A percentile compares a stretch with the other conserved stretches of the same genome.
Conservation (phyloP, 92 coral and sea anemone genomes). For the Paramuricea clavata region DNA sequence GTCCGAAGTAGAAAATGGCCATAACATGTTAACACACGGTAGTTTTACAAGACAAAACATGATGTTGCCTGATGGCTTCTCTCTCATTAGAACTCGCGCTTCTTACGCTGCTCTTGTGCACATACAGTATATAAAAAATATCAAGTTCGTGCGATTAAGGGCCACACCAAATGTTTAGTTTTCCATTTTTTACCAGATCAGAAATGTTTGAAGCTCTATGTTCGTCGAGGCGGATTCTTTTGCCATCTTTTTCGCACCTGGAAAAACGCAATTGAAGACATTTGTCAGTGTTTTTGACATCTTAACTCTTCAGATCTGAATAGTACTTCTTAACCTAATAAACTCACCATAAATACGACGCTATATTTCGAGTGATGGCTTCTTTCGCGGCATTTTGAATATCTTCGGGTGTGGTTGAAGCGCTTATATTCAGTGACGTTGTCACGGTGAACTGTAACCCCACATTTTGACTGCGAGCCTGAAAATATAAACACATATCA, state of each 20-base stretch:
- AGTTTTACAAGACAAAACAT: not conserved
- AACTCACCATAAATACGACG: slow-evolving; percentile 28
- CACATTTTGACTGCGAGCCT: slow-evolving; percentile 26
- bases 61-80: not conserved
- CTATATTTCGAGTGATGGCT: slow-evolving; percentile 4
- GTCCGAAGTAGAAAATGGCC: too few species aligned
- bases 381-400: slow-evolving; percentile 31
- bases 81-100: not conserved
- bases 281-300: too few species aligned
- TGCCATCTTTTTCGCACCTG: slow-evolving; percentile 46
- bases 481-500: not conserved
- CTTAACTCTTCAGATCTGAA: too few species aligned
- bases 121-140: not conserved
- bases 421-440: slow-evolving; percentile 12
- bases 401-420: slow-evolving; percentile 26
- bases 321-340: too few species aligned
- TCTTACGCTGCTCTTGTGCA: not conserved
- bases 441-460: slow-evolving; percentile 19
- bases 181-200: slow-evolving; percentile 50
- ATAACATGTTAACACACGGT: not conserved
- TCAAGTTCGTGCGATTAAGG: not conserved
- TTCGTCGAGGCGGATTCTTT: slow-evolving; percentile 28
- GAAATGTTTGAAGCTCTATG: slow-evolving; percentile 2
- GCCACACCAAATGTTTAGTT: slow-evolving; percentile 32
- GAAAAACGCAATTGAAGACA: not conserved